phyloP scores from a whole-genome alignment of 2,888 invertebrate genomes.

The Molorchus minor region DNA sequence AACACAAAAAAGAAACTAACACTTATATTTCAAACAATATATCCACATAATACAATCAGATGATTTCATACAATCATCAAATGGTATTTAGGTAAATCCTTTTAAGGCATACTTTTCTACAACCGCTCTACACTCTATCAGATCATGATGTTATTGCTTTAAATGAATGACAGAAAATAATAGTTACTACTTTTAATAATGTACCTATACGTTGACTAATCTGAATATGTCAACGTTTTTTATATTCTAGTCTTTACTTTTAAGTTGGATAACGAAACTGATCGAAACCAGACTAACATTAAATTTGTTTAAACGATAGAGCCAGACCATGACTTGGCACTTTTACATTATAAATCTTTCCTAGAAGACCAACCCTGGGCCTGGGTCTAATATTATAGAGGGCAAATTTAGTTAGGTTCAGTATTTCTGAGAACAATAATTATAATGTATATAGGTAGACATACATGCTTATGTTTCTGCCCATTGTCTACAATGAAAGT shows the following conservation, averaged over 20 bases:
- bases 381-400: background rate
- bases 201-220: no score
- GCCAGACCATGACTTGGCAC: slow-evolving; percentile 36
- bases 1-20: slow-evolving; percentile 2
- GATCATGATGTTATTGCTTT: no score
- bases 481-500: background rate
- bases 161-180: no score
- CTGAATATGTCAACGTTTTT: no score
- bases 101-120: no score
- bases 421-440: background rate
- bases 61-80: background rate
- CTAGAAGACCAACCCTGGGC: slow-evolving; percentile 37
- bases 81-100: no score
- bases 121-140: no score
- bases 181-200: no score
- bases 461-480: background rate
- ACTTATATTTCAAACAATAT: slow-evolving; percentile 3
- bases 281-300: slow-evolving; percentile 8
- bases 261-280: no score
- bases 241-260: no score
- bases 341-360: slow-evolving; percentile 37
- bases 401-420: background rate
- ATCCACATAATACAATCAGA: slow-evolving; percentile 5
- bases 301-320: slow-evolving; percentile 38
- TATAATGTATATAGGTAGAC: background rate